Evolutionary conservation across 2,888 invertebrate species (phyloP).

Genomic region (Caenorhabditis macrosperma): DNA sequence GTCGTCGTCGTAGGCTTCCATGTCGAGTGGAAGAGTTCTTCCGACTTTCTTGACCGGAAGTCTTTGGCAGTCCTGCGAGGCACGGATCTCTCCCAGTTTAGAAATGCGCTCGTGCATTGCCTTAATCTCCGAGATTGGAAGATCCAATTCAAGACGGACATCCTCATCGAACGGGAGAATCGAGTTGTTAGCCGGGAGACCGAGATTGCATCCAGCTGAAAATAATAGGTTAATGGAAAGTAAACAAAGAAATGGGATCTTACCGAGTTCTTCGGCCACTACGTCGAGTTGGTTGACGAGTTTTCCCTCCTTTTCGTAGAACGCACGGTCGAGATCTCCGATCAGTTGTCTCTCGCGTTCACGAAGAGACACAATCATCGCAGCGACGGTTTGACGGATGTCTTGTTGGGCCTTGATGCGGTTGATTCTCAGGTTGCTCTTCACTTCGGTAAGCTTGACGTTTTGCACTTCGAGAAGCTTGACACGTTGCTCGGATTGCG

Average conservation of each 20-base stretch:
- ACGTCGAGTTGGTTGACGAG: slow-evolving; percentile 50
- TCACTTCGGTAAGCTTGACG: slow-evolving; percentile 40
- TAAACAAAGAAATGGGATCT: background rate
- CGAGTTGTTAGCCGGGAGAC: slow-evolving; percentile 28
- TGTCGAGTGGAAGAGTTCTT: slow-evolving; percentile 38
- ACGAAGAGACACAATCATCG: slow-evolving; percentile 65
- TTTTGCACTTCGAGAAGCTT: slow-evolving; percentile 43
- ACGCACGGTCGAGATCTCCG: slow-evolving; percentile 62
- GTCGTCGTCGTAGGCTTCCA: slow-evolving; percentile 54
- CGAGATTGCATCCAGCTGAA: slow-evolving; percentile 34
- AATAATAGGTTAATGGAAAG: background rate
- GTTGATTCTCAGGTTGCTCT: slow-evolving; percentile 37
- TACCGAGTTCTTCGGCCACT: slow-evolving; percentile 43
- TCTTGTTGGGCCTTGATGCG: slow-evolving; percentile 68
- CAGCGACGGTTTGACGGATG: slow-evolving; percentile 62
- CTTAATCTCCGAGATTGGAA: slow-evolving; percentile 59
- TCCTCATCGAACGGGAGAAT: slow-evolving; percentile 57
- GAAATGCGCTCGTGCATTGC: slow-evolving; percentile 55
- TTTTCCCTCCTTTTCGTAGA: slow-evolving; percentile 61
- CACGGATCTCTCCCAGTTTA: slow-evolving; percentile 58
- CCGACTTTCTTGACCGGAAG: slow-evolving; percentile 41
- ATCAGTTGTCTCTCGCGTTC: slow-evolving; percentile 70
- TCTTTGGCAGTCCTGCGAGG: slow-evolving; percentile 38
- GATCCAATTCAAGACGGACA: slow-evolving; percentile 60
- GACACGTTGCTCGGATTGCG: slow-evolving; percentile 41